Evolutionary conservation across 2,888 invertebrate genomes (phyloP).

Genomic region (Lepidochitona cinerea): DNA sequence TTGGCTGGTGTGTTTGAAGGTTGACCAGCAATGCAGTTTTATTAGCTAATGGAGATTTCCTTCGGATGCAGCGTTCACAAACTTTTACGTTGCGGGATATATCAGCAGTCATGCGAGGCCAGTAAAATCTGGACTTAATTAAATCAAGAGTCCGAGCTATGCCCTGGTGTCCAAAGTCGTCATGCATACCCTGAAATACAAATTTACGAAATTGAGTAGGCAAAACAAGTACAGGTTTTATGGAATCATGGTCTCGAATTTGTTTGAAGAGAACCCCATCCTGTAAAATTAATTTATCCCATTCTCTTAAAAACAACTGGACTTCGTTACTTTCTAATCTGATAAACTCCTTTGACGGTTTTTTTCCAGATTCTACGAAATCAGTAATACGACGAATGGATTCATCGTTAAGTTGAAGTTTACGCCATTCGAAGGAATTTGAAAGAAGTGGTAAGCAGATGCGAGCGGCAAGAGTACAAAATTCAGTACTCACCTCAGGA

Average conservation of each 20-base stretch:
- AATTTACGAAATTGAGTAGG: background rate
- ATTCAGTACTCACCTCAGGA: too few species aligned
- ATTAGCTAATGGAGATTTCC: constrained; percentile 10
- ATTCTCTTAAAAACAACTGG: too few species aligned
- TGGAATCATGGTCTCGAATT: background rate
- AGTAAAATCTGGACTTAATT: background rate
- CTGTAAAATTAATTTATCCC: constrained; percentile 5
- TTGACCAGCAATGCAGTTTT: too few species aligned
- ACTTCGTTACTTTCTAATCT: too few species aligned
- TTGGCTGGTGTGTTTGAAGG: constrained; percentile 14
- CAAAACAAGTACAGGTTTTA: constrained; percentile 13
- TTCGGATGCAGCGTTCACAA: constrained; percentile 8
- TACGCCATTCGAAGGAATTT: constrained; percentile 8
- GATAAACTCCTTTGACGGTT: too few species aligned
- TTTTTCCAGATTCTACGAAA: too few species aligned
- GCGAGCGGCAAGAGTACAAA: too few species aligned
- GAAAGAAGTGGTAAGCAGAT: too few species aligned
- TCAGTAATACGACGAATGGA: too few species aligned
- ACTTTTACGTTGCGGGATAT: background rate
- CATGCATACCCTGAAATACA: background rate
- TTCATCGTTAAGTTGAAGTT: constrained; percentile 9
- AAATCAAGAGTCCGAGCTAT: background rate
- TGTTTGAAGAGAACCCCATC: constrained; percentile 15
- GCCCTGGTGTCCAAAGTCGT: constrained; percentile 9
- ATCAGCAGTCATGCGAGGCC: background rate